Evolutionary conservation across 2,113 vertebrate species (phyloP), one percentile per base, ranked within the genome.

Genomic region (Elanoides forficatus): DNA sequence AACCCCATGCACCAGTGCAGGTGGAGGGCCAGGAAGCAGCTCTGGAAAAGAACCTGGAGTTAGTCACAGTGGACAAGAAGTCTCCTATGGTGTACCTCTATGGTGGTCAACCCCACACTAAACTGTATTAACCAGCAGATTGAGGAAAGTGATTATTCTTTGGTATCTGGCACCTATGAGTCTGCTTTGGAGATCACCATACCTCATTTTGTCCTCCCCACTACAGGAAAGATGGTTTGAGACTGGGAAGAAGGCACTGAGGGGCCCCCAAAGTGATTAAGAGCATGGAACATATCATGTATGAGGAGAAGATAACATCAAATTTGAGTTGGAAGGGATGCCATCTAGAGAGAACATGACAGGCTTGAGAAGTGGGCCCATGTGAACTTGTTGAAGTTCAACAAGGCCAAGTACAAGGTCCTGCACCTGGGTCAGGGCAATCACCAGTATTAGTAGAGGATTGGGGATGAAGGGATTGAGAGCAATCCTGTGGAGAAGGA

Each of bases 81-180:
- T 25, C 11, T 27, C 26, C 50, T 53, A 20, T 30, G 78, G 38
- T 56, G 52, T 10, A n/a, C 1, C 19, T 13, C 7, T 34, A 5
- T 1, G 1, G 6, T 3, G 34, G 26, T n/a, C 17, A 66, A 15
- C 11, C 3, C 20, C 29, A 45, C 6, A 30, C 6, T 67, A 52
- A 86, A 29, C 13, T 63, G 9, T 34, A 65, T 45, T 72, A 76
- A 48, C 6, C 38, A 50, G 27, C 15, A 81, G 53, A 25, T 1
- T 22, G 12, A 55, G 25, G 21, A 13, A 76, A 84, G 12, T 3
- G 4, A 40, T 48, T 67, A 12, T 72, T 83, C 26, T 62, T 68
- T 68, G 17, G 5, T 58, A 25, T 43, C 27, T 66, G 9, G 5
- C 15, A 80, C 6, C 17, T 29, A 1, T 23, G 22, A 80, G 17